Percentiles rank a stretch among this genome's conserved stretches.
Conservation (phyloP, 2,888 invertebrate species). For the Nomada lathburiana region DNA sequence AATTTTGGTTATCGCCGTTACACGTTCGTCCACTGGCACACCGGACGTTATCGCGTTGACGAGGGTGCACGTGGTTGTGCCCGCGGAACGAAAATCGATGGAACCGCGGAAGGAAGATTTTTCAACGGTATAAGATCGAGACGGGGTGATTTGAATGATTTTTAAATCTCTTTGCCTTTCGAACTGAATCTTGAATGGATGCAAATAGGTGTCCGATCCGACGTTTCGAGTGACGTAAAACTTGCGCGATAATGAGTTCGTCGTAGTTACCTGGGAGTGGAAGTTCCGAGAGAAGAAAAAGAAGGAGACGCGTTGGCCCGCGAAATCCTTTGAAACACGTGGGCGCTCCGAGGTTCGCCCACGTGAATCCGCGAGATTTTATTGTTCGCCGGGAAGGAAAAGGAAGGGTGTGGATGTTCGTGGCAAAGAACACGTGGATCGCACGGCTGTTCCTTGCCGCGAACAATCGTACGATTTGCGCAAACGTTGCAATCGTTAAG, state of each 20-base stretch:
- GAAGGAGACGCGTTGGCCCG: constrained; percentile 24
- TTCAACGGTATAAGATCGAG: no score
- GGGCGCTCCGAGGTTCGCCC: constrained; percentile 66
- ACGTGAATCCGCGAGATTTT: constrained; percentile 72
- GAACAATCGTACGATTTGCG: no score
- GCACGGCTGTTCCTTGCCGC: neutral
- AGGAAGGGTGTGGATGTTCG: constrained; percentile 2
- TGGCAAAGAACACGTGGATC: constrained; percentile 5
- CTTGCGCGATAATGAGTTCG: constrained; percentile 75
- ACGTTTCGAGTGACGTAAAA: constrained; percentile 50
- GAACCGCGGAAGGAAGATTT: no score
- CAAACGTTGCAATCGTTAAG: no score
- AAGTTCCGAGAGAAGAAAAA: constrained; percentile 69
- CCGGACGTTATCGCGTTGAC: no score
- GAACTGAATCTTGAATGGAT: constrained; percentile 28
- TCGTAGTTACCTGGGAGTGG: constrained; percentile 69
- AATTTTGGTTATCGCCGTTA: no score
- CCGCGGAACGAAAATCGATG: no score
- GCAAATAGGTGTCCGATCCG: constrained; percentile 55
- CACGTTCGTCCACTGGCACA: no score
- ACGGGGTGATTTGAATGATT: no score
- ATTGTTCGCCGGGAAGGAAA: constrained; percentile 9
- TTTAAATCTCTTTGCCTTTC: no score
- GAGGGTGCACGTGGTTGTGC: no score
- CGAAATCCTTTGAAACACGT: constrained; percentile 42